Base-by-base conservation (phyloP, 2,797 vertebrate species). In the Leptoclinus maculatus region DNA sequence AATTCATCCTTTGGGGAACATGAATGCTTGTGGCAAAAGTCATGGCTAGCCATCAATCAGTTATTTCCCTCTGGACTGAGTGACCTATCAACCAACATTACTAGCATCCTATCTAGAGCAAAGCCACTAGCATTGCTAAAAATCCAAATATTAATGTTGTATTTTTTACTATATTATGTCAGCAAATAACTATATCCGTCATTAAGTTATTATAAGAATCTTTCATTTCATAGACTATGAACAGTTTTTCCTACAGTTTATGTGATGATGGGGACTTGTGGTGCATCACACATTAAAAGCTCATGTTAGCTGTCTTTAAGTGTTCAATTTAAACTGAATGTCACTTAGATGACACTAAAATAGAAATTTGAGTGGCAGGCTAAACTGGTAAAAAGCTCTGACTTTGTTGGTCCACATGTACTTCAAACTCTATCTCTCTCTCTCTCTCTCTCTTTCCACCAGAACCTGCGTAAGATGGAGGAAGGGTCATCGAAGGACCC, bases 381-480 rank as follows among this genome's bases (percentile, higher is more conserved):
- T 45, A 8, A 56, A 53, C 63, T 36, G 8, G 43, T 39, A 39
- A 11, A 75, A 25, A 64, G 7, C 16, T 13, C 0, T 43, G 12
- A 29, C 14, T 56, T 54, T 67, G 38, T 49, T 41, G 39, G 19
- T 25, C 13, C 2, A 34, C 62, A 32, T 59, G 7, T 49, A 12
- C 13, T 41, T 36, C 3, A 67, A 39, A 56, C 32, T 29, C 1
- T 38, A 11, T 66, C 5, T 66, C 36, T 29, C 1, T 38, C 11
- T 66, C 5, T 66, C 36, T 71, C 66, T 36, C 39, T 86, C 58
- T 90, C 67, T 91, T 83, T 81, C 53, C 71, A 85, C 79, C 13
- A 99, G 98, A 99, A 97, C 91, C 95, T 99, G 84, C 96, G 96
- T 91, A 99, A 97, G 89, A 98, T 98, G 96, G 97, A 97, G 80